phyloP scores from a whole-genome alignment of 2,888 invertebrate genomes.

The Lottia gigantea region DNA sequence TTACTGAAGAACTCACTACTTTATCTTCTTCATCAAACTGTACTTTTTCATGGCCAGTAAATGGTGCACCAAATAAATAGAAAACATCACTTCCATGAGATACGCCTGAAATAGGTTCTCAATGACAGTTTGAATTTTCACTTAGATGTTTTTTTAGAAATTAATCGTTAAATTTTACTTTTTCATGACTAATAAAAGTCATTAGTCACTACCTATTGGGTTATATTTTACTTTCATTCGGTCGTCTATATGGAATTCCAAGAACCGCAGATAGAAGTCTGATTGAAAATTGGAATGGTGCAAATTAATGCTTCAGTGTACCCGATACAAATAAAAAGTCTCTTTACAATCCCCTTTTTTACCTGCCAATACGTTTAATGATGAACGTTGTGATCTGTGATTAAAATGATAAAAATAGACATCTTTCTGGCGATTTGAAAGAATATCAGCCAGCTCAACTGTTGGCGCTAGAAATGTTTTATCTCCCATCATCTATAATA shows the following conservation, averaged over 20 bases:
- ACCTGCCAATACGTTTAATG: conserved; percentile 38
- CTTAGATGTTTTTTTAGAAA: no score
- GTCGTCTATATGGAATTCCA: no score
- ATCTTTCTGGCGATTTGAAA: conserved; percentile 20
- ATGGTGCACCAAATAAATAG: conserved; percentile 39
- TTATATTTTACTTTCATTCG: no score
- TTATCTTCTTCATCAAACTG: conserved; percentile 30
- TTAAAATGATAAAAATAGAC: conserved; percentile 43
- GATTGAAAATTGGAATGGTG: no score
- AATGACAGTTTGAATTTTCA: no score
- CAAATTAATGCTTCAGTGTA: no score
- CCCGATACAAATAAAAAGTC: no score
- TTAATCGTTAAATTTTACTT: no score
- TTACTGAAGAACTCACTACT: conserved; percentile 32
- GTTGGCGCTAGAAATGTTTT: conserved; percentile 43
- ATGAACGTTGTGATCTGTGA: conserved; percentile 32
- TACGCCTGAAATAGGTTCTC: conserved; percentile 25
- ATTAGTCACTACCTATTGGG: no score
- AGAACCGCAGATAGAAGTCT: no score
- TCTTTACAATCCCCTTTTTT: not conserved
- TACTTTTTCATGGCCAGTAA: conserved; percentile 30
- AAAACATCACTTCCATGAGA: conserved; percentile 41
- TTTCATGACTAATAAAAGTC: no score
- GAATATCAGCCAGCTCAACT: conserved; percentile 33
- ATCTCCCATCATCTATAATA: conserved; percentile 40